phyloP scores from a whole-genome alignment of 2,113 vertebrate genomes.

The Columba janthina region DNA sequence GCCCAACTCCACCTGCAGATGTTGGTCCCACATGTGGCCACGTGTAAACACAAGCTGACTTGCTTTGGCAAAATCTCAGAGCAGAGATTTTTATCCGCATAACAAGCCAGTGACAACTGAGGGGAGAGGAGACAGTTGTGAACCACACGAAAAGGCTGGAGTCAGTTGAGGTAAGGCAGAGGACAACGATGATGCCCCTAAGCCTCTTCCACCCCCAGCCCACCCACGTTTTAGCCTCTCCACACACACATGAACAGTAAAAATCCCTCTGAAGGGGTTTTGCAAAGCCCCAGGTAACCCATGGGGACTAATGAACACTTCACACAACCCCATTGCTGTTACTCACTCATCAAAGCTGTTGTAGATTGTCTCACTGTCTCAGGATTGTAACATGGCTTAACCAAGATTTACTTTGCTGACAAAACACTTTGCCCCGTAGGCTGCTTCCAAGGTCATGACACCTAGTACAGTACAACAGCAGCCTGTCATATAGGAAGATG shows the following conservation, averaged over 20 bases:
- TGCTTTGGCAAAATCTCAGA: not conserved
- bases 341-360: not conserved
- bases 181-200: not conserved
- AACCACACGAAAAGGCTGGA: not conserved
- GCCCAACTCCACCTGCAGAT: not conserved
- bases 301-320: not conserved
- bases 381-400: not conserved
- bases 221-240: not conserved
- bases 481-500: not conserved
- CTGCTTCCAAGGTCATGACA: not conserved
- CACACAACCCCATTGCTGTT: not conserved
- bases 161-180: not conserved
- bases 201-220: not conserved
- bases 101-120: not conserved
- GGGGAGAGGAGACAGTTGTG: not conserved
- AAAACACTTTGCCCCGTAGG: not conserved
- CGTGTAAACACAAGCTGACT: not conserved
- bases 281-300: not conserved
- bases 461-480: not conserved
- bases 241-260: not conserved
- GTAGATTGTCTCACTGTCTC: not conserved
- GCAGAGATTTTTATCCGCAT: not conserved
- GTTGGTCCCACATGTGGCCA: not conserved
- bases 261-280: not conserved
- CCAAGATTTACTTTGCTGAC: not conserved